Evolutionary conservation across 2,888 invertebrate genomes (phyloP).

Genomic region (Limenitis camilla): DNA sequence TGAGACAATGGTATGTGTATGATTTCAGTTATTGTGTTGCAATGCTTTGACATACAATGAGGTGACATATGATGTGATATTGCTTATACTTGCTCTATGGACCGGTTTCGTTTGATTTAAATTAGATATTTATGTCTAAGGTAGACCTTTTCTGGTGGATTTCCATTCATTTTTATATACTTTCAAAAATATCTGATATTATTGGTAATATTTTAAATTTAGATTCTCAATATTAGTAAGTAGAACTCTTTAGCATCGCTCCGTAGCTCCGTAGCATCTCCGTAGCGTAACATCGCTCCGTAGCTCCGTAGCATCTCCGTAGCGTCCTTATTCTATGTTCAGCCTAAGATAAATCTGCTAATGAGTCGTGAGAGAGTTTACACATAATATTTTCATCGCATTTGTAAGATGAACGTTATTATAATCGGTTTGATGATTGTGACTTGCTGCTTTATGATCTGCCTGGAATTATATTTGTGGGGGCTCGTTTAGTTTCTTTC

Average conservation of each 20-base stretch:
- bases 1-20: too few species aligned
- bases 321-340: background rate
- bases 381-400: conserved; percentile 13
- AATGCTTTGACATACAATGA: too few species aligned
- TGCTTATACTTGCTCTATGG: too few species aligned
- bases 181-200: too few species aligned
- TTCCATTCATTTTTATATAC: background rate
- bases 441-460: conserved; percentile 3
- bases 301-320: background rate
- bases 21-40: background rate
- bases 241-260: too few species aligned
- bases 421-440: conserved; percentile 8
- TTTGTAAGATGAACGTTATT: conserved; percentile 13
- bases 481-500: background rate
- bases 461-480: background rate
- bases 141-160: background rate
- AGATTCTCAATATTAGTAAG: too few species aligned
- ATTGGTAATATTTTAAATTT: too few species aligned
- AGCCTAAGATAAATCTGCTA: conserved; percentile 18
- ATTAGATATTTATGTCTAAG: background rate
- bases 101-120: background rate
- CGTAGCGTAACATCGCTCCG: too few species aligned
- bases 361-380: conserved; percentile 17
- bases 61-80: too few species aligned
- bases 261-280: too few species aligned